Percentiles rank a stretch among this genome's conserved stretches.
These are phyloP conservation scores for Gallinago paraguaiae DNA, from an alignment of 2,113 vertebrate species.

Conservation along the genomic window DNA sequence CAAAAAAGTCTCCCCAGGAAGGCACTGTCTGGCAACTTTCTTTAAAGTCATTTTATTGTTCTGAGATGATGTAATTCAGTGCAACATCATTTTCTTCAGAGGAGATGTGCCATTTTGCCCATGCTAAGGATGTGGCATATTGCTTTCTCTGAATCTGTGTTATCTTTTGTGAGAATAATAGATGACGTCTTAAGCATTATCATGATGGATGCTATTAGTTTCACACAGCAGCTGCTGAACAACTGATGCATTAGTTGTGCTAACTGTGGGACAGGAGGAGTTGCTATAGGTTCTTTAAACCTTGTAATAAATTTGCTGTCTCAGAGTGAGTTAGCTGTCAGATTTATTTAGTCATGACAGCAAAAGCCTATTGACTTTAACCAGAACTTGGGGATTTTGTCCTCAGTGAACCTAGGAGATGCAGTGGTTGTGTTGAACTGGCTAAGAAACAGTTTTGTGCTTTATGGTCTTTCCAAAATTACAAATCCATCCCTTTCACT, in stretches of 20 bases:
- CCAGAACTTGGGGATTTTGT: background rate
- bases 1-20: background rate
- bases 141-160: background rate
- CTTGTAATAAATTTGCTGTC: background rate
- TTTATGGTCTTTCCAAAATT: background rate
- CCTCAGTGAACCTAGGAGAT: background rate
- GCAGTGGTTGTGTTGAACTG: background rate
- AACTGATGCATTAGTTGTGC: background rate
- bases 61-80: background rate
- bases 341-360: background rate
- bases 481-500: background rate
- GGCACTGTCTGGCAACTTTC: background rate
- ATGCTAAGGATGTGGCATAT: background rate
- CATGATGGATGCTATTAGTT: background rate
- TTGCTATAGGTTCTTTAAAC: background rate
- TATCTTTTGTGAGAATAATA: background rate
- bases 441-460: background rate
- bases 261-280: background rate
- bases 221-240: background rate
- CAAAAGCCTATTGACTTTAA: background rate
- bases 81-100: background rate
- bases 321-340: background rate
- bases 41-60: background rate
- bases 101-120: background rate
- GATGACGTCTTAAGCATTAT: background rate